Evolutionary conservation across 2,113 vertebrate genomes (phyloP), one percentile per base, ranked within the genome.

Genomic region (Emydocephalus ijimae): DNA sequence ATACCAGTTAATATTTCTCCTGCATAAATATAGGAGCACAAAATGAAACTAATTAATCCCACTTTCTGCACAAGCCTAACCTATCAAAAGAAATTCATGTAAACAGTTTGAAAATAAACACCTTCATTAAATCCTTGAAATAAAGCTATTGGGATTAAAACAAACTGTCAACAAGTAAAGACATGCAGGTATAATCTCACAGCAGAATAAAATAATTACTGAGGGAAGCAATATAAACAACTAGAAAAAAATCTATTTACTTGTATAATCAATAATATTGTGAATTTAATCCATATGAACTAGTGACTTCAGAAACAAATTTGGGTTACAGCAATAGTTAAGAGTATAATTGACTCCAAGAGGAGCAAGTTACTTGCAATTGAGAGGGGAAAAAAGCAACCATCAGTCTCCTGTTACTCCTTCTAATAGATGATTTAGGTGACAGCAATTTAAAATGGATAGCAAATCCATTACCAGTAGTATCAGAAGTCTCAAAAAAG

Each of bases 21-120:
- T 20, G 5, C 91, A 92, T 91, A 91, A 92, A 23, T 93, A 89
- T 34, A 94, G 90, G 2, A 6, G 15, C 2, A 85, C 3, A 88
- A 87, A 74, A 85, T 18, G 92, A 93, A 96, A 93, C 74, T 57
- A 89, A 57, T 5, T 0, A 52, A 85, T 85, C 93, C 3, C 74
- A 86, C 91, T 21, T 69, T 91, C 61, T 92, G 85, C 93, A 94
- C 89, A 88, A 93, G 89, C 93, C 92, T 92, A 81, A 89, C 11
- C 94, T n/a, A 43, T 6, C 85, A 88, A 59, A 94, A 92, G 89
- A 96, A 96, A 95, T 94, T 92, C 93, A 88, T 87, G 91, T 50
- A 45, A 95, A 94, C 92, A 85, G 23, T 94, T 95, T 86, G 74
- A 34, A 92, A 95, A 93, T 93, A 96, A 97, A 97, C 92, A 92